phyloP scores from a whole-genome alignment of 2,113 vertebrate genomes.

The Antechinus stuartii region DNA sequence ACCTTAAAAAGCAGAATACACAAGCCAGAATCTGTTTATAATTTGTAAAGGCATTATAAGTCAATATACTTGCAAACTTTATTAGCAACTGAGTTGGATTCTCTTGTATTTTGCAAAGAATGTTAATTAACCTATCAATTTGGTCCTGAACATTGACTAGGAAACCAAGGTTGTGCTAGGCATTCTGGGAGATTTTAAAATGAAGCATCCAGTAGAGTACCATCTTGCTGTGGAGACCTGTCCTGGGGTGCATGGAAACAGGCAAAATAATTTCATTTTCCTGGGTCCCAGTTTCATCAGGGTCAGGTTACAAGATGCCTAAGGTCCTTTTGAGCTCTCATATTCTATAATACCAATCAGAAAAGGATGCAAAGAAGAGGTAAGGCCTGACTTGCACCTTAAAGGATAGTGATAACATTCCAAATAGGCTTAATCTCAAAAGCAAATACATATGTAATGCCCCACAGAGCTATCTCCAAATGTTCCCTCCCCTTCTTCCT shows the following conservation, averaged over 20 bases:
- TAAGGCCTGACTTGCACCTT: neutral
- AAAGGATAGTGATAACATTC: neutral
- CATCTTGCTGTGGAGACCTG: neutral
- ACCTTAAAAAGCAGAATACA: constrained; percentile 29
- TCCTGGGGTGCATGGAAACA: neutral
- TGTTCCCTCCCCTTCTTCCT: neutral
- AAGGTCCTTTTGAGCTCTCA: neutral
- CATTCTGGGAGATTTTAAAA: neutral
- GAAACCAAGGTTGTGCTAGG: neutral
- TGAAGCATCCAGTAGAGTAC: neutral
- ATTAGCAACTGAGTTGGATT: constrained; percentile 10
- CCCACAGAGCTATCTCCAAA: neutral
- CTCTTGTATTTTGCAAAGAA: neutral
- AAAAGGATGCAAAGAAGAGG: constrained; percentile 19
- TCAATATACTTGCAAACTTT: constrained; percentile 49
- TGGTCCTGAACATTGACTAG: neutral
- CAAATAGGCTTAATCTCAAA: neutral
- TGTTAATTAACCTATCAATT: neutral
- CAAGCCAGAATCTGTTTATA: constrained; percentile 26
- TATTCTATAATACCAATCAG: neutral
- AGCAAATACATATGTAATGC: neutral
- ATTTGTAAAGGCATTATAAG: constrained; percentile 38
- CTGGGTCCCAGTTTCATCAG: neutral
- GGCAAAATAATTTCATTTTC: neutral
- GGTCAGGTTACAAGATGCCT: neutral